Percentiles rank a stretch among this genome's conserved stretches.
These are phyloP conservation scores for Microdon myrmicae DNA, from an alignment of 2,888 invertebrate genomes.

Conservation along the genomic window DNA sequence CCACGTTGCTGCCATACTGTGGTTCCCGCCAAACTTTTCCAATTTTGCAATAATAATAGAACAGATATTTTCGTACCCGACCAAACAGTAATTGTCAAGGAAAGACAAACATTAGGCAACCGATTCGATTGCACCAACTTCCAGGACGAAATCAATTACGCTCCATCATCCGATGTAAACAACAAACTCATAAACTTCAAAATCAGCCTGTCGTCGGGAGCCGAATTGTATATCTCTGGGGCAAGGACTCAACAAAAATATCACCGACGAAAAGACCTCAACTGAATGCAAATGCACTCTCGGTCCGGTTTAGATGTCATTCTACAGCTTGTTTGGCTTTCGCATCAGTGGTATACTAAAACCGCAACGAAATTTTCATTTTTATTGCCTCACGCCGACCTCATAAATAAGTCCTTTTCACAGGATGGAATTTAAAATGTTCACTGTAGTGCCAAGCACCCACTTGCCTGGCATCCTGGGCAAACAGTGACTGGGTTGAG, in stretches of 20 bases:
- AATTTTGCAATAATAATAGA: slow-evolving; percentile 51
- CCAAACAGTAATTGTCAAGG: slow-evolving; percentile 44
- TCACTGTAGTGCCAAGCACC: no score
- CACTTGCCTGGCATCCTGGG: slow-evolving; percentile 23
- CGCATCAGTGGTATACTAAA: slow-evolving; percentile 36
- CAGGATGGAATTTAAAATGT: slow-evolving; percentile 45
- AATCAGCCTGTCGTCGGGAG: slow-evolving; percentile 36
- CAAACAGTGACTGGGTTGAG: not conserved
- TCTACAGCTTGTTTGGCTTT: slow-evolving; percentile 15
- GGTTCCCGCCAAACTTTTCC: slow-evolving; percentile 37
- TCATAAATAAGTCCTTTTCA: slow-evolving; percentile 48
- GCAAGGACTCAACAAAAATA: no score
- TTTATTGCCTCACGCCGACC: slow-evolving; percentile 45
- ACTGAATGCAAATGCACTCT: slow-evolving; percentile 33
- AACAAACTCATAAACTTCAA: slow-evolving; percentile 42
- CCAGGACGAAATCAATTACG: slow-evolving; percentile 39
- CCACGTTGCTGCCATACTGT: not conserved
- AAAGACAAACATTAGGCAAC: not conserved
- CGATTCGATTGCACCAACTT: not conserved
- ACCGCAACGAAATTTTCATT: slow-evolving; percentile 46
- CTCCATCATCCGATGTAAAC: slow-evolving; percentile 33
- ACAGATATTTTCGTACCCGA: slow-evolving; percentile 47
- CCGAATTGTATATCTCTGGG: slow-evolving; percentile 21
- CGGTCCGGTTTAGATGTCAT: slow-evolving; percentile 17
- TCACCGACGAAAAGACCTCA: slow-evolving; percentile 11